Conservation (phyloP, 2,797 vertebrate species). For the Varecia variegata region DNA sequence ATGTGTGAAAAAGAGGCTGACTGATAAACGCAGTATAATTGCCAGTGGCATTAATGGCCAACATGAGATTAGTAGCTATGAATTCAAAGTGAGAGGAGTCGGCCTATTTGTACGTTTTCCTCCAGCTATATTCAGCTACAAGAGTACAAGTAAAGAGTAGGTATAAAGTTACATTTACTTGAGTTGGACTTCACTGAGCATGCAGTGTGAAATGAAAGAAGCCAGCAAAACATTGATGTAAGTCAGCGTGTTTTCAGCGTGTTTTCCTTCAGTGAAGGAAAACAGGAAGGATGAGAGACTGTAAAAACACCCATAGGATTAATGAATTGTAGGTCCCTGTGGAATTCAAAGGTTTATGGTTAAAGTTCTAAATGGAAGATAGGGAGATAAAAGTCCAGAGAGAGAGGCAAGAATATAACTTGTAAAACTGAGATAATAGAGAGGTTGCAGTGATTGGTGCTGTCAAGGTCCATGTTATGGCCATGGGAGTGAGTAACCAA, state of each 20-base stretch:
- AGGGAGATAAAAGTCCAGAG: background rate
- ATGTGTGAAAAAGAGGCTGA: background rate
- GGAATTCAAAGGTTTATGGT: background rate
- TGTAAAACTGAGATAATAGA: background rate
- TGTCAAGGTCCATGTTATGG: background rate
- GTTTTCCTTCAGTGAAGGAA: background rate
- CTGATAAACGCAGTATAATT: background rate
- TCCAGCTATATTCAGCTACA: background rate
- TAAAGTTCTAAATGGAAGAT: background rate
- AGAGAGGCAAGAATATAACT: background rate
- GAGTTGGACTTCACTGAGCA: background rate
- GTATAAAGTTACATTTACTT: background rate
- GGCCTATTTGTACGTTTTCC: background rate
- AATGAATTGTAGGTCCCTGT: background rate
- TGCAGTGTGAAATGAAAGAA: background rate
- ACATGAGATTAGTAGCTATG: background rate
- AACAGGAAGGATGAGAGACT: background rate
- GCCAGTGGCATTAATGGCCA: background rate
- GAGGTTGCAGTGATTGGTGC: background rate
- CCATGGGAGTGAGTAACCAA: background rate
- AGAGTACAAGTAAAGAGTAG: background rate
- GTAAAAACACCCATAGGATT: background rate
- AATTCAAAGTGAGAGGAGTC: background rate
- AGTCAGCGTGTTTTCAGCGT: background rate
- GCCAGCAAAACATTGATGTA: background rate